A percentile compares a stretch with the other conserved stretches of the same genome.
phyloP scores from a whole-genome alignment of 2,888 invertebrate genomes.

The Dendrolimus pini region DNA sequence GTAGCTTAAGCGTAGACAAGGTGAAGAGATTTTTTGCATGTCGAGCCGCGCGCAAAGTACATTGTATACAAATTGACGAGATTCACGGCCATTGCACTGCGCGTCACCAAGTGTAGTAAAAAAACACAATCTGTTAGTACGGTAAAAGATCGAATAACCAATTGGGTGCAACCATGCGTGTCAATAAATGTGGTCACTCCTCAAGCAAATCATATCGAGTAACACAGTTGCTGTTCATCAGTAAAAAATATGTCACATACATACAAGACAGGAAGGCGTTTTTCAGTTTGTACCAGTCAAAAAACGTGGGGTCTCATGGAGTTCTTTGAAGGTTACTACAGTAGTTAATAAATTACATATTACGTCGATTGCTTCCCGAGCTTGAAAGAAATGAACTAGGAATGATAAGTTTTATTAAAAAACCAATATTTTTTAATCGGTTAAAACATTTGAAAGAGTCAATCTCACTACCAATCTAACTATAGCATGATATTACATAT shows the following conservation, averaged over 20 bases:
- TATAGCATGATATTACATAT: too few species aligned
- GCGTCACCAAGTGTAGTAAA: neutral
- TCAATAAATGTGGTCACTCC: neutral
- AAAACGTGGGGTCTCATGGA: neutral
- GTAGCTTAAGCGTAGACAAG: too few species aligned
- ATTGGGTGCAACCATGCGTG: neutral
- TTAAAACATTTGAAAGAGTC: too few species aligned
- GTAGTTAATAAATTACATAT: too few species aligned
- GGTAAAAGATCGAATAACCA: neutral
- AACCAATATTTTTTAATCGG: too few species aligned
- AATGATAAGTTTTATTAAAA: too few species aligned
- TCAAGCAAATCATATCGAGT: neutral
- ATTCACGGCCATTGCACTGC: neutral
- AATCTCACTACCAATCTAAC: too few species aligned
- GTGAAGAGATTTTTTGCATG: too few species aligned
- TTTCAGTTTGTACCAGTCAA: neutral
- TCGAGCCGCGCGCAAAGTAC: neutral
- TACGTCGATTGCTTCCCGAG: too few species aligned
- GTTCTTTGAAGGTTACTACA: too few species aligned
- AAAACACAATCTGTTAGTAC: neutral
- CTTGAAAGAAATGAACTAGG: too few species aligned
- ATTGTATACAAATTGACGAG: neutral
- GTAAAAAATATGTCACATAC: neutral
- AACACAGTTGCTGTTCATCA: neutral
- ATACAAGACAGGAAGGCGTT: neutral